Base-by-base conservation (phyloP, 2,113 vertebrate species). In the Oreotrochilus melanogaster region DNA sequence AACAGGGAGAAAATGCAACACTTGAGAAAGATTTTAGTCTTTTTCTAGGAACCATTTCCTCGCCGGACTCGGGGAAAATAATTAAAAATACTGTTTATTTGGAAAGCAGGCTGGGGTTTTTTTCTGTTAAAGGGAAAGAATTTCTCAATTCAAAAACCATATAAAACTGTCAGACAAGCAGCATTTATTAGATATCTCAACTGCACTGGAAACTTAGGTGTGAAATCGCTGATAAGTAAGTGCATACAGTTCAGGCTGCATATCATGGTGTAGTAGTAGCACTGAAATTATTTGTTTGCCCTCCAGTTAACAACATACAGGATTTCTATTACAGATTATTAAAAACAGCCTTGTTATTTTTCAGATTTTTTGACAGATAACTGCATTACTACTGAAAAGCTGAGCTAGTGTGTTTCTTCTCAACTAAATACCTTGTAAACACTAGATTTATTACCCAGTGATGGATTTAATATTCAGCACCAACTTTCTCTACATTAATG, bases 351-450 rank as follows among this genome's bases (percentile, higher is more conserved):
- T 48, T 42, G 54, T 56, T 91, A 39, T 83, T 83, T 78, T 43
- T 43, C 64, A 91, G 89, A 81, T 61, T 87, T 92, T 25, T 15
- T 45, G 78, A 78, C 74, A 81, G 65, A 86, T 92, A 67, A 83
- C 70, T 78, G 94, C 82, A 88, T 89, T 79, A 88, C 67, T n/a
- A 31, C 1, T 90, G 81, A 80, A 92, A 92, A 92, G 66, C 35
- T 10, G n/a, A 53, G 39, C 60, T 85, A 51, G 78, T 92, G 75
- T 51, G 89, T 89, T 86, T 94, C 17, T 13, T 57, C 90, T 70
- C 31, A 10, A 64, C 88, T 89, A 86, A 94, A 94, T 94, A 92
- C 75, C 93, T 82, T 96, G 92, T 92, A 96, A 96, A 97, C 85
- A 88, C 66, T 57, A 75, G 82, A 88, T 95, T 92, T 95, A 93